phyloP scores from a whole-genome alignment of 2,888 invertebrate genomes.

The Caenorhabditis sulstoni region DNA sequence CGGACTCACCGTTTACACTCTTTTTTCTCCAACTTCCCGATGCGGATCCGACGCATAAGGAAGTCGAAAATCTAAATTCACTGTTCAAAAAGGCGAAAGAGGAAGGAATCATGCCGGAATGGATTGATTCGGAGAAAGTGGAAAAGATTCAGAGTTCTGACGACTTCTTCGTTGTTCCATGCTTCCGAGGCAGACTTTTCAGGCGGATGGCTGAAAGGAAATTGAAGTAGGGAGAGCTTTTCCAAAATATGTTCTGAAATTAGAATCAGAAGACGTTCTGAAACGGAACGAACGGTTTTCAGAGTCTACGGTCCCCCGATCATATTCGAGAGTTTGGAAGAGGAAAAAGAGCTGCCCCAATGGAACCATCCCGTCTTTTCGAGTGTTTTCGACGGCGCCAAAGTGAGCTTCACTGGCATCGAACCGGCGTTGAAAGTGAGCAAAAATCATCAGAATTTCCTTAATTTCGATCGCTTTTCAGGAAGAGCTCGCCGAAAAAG shows the following conservation, averaged over 20 bases:
- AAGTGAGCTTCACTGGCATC: conserved; percentile 61
- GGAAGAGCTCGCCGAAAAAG: conserved; percentile 50
- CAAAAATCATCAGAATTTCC: neutral
- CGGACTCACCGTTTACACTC: conserved; percentile 47
- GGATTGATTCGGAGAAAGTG: conserved; percentile 46
- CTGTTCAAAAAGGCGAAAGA: neutral
- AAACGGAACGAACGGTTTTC: conserved; percentile 1
- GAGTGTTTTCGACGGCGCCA: conserved; percentile 57
- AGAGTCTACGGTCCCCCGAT: conserved; percentile 60
- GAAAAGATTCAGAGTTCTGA: conserved; percentile 26
- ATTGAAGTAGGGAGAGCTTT: neutral
- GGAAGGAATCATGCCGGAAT: conserved; percentile 49
- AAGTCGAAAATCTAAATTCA: neutral
- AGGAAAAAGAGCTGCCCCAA: conserved; percentile 52
- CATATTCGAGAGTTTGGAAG: conserved; percentile 54
- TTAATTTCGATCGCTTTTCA: conserved; percentile 19
- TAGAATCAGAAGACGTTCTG: too few relatives aligned
- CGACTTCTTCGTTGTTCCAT: conserved; percentile 59
- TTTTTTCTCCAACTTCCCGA: conserved; percentile 35
- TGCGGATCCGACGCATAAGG: neutral
- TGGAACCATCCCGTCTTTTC: conserved; percentile 64
- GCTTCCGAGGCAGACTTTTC: conserved; percentile 56
- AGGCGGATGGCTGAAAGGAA: conserved; percentile 27
- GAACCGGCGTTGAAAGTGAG: conserved; percentile 38
- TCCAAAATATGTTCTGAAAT: too few relatives aligned